These are phyloP conservation scores for Heliconius melpomene DNA, from an alignment of 1,140 invertebrate species.

Conservation along the genomic window DNA sequence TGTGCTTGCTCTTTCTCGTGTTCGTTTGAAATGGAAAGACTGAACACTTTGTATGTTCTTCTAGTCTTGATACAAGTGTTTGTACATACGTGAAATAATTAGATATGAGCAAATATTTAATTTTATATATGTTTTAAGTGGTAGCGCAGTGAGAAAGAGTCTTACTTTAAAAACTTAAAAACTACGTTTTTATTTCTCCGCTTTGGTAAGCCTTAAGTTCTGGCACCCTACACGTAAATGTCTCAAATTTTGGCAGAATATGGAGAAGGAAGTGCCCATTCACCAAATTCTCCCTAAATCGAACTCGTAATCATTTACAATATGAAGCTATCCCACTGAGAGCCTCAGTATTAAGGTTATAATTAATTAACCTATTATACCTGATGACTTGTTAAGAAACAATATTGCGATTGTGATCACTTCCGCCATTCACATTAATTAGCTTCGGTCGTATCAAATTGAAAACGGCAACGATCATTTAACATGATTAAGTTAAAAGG, in stretches of 20 bases:
- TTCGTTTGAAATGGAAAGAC: not conserved
- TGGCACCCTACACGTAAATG: too few relatives aligned
- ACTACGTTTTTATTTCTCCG: too few relatives aligned
- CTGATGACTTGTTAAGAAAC: not conserved
- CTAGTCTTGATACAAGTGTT: not conserved
- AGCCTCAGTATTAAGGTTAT: not conserved
- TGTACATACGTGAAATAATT: not conserved
- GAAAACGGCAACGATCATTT: slow-evolving; percentile 7
- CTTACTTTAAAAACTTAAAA: too few relatives aligned
- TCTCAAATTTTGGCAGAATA: too few relatives aligned
- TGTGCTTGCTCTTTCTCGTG: not conserved
- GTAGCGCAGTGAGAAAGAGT: too few relatives aligned
- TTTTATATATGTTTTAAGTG: too few relatives aligned
- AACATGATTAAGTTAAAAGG: slow-evolving; percentile 24
- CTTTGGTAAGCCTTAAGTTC: too few relatives aligned
- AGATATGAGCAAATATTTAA: not conserved
- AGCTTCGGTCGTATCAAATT: not conserved
- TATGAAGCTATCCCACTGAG: too few relatives aligned
- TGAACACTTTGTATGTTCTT: not conserved
- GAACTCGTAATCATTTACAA: too few relatives aligned
- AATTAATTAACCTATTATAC: not conserved
- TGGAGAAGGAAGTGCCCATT: too few relatives aligned
- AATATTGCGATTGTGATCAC: not conserved
- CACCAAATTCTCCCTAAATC: too few relatives aligned
- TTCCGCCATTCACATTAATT: not conserved